A percentile compares a stretch with the other conserved stretches of the same genome.
Evolutionary conservation across 1,140 invertebrate genomes (phyloP).

Genomic region (Melanaphis sacchari): DNA sequence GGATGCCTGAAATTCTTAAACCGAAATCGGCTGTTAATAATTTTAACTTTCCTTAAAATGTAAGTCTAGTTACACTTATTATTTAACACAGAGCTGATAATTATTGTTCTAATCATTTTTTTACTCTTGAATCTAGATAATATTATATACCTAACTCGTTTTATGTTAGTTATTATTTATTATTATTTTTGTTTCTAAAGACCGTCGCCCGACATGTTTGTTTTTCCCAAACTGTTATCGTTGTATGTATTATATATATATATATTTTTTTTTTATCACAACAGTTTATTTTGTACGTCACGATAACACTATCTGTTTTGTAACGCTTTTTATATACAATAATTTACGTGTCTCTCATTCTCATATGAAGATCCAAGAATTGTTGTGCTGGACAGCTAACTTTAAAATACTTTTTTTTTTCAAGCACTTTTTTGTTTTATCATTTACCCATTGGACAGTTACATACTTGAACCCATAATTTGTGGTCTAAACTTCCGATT

Average conservation of each 20-base stretch:
- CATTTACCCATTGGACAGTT: neutral
- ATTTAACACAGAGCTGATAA: neutral
- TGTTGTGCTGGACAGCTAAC: neutral
- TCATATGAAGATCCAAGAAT: neutral
- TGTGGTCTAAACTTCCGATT: neutral
- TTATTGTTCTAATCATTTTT: neutral
- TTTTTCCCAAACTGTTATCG: neutral
- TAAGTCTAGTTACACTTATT: neutral
- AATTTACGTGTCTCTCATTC: neutral
- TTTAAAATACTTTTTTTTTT: neutral
- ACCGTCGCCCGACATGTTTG: neutral
- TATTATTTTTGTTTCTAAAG: neutral
- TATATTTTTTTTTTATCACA: neutral
- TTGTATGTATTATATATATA: neutral
- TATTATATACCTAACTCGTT: neutral
- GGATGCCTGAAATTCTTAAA: no score
- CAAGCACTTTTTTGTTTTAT: neutral
- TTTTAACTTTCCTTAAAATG: neutral
- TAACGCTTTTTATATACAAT: neutral
- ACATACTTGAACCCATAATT: neutral
- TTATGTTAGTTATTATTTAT: neutral
- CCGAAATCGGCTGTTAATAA: no score
- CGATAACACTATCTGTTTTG: neutral
- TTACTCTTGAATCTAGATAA: neutral
- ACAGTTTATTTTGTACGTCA: neutral